These are phyloP conservation scores for Drosophila teissieri DNA, from an alignment of 1,140 invertebrate genomes.

Conservation along the genomic window DNA sequence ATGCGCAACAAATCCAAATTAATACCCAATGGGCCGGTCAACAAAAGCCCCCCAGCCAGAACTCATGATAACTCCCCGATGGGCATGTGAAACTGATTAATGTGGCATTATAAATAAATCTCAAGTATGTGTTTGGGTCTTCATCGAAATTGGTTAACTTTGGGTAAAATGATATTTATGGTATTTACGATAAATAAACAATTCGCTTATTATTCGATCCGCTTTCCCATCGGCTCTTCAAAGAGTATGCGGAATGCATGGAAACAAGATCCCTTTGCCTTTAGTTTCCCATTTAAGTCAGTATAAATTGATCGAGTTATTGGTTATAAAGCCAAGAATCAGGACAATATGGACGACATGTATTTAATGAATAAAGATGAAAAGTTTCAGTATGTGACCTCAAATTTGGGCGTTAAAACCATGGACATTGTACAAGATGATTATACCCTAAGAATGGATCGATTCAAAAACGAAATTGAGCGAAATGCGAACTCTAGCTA, in stretches of 20 bases:
- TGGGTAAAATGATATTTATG: constrained; percentile 41
- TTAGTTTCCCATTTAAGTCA: background rate
- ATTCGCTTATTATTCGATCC: constrained; percentile 3
- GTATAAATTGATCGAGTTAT: no score
- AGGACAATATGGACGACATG: background rate
- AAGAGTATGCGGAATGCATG: no score
- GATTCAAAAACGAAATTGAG: constrained; percentile 86
- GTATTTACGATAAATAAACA: constrained; percentile 47
- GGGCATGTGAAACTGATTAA: constrained; percentile 48
- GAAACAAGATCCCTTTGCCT: background rate
- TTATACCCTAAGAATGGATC: constrained; percentile 86
- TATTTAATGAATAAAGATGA: no score
- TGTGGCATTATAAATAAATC: constrained; percentile 50
- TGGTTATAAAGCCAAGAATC: background rate
- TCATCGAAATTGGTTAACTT: constrained; percentile 42
- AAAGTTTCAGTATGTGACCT: no score
- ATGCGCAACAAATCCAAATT: constrained; percentile 71
- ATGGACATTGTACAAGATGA: constrained; percentile 82
- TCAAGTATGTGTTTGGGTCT: constrained; percentile 47
- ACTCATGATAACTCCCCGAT: constrained; percentile 33
- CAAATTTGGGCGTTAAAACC: no score
- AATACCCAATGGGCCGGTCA: constrained; percentile 75
- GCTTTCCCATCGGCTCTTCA: constrained; percentile 1
- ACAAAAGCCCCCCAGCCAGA: constrained; percentile 55
- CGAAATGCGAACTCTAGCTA: constrained; percentile 83